These are phyloP conservation scores for Todus mexicanus DNA, from an alignment of 2,797 vertebrate genomes.

Conservation along the genomic window DNA sequence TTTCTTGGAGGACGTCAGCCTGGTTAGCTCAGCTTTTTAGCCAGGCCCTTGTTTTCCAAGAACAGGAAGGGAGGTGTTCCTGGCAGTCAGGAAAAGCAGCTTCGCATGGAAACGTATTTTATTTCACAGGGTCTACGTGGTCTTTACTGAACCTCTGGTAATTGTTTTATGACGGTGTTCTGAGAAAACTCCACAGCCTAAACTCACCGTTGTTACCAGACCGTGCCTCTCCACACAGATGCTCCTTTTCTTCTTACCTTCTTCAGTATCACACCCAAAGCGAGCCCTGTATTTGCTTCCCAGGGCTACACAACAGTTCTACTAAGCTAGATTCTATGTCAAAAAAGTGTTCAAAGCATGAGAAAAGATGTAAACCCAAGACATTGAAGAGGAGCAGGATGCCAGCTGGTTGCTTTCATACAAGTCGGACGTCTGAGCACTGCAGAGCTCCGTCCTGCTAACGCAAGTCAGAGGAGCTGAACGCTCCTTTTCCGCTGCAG, in stretches of 20 bases:
- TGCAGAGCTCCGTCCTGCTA: constrained; percentile 7
- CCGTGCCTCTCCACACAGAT: neutral
- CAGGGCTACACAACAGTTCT: neutral
- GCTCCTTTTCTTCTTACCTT: neutral
- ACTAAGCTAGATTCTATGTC: neutral
- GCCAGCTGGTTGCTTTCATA: neutral
- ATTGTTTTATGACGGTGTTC: neutral
- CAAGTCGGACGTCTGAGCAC: neutral
- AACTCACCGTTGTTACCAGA: neutral
- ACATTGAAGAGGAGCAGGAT: neutral
- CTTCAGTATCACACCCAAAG: neutral
- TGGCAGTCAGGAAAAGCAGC: neutral
- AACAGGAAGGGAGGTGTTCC: constrained; percentile 56
- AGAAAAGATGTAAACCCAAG: neutral
- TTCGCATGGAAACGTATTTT: neutral
- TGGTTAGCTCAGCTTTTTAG: neutral
- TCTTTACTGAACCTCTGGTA: neutral
- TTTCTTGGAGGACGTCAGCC: neutral
- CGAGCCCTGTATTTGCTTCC: neutral
- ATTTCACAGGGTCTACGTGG: neutral
- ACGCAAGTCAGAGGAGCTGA: neutral
- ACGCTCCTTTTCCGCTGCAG: neutral
- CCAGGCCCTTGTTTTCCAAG: constrained; percentile 43
- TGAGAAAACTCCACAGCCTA: neutral
- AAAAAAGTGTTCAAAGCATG: neutral